Percentiles rank a stretch among this genome's conserved stretches.
Conservation (phyloP, 1,140 invertebrate genomes). For the Hypsibius dujardini region DNA sequence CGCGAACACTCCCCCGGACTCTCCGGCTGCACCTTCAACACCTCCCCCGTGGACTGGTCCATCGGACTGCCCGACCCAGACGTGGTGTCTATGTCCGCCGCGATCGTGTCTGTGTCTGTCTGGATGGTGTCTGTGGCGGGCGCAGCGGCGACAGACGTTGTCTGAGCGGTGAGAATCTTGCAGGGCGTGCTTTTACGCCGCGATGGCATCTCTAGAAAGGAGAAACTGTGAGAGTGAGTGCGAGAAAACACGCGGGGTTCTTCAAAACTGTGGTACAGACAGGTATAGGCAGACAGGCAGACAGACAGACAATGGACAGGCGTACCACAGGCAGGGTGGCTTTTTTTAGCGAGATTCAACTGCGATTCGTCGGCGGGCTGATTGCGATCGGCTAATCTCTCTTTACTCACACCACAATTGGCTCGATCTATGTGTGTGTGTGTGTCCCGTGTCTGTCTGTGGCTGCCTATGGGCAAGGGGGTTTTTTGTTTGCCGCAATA, state of each 20-base stretch:
- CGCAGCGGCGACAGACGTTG: neutral
- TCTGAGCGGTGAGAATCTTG: neutral
- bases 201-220: slow-evolving; percentile 9
- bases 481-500: no score
- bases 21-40: slow-evolving; percentile 6
- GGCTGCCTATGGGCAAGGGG: no score
- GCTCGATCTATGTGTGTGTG: no score
- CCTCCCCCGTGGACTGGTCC: slow-evolving; percentile 4
- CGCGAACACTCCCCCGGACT: slow-evolving; percentile 4
- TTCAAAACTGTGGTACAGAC: no score
- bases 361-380: no score
- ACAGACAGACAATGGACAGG: neutral
- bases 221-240: no score
- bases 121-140: neutral
- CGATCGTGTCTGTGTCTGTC: neutral
- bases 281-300: neutral
- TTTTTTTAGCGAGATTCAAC: no score
- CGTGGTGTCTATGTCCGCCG: neutral
- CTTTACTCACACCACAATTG: no score
- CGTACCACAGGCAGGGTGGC: no score
- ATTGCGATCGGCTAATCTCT: no score
- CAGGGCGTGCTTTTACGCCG: slow-evolving; percentile 13
- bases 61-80: neutral
- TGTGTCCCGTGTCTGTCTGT: no score
- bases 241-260: no score